Conservation (phyloP, 92 coral and sea anemone species). For the Paramuricea clavata region DNA sequence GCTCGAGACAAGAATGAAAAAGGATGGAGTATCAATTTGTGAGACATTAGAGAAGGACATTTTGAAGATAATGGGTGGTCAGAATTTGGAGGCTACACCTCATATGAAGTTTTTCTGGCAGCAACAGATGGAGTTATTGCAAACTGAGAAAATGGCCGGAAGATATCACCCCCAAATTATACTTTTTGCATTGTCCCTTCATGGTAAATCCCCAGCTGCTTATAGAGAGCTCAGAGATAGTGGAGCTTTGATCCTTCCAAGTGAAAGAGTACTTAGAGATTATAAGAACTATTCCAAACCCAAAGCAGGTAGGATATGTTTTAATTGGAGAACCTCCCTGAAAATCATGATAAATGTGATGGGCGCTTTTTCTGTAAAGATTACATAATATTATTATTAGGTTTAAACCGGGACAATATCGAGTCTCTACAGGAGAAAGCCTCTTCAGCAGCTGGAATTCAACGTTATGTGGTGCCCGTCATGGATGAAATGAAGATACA, state of each 20-base stretch:
- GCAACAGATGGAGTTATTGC: not conserved
- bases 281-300: too few species aligned
- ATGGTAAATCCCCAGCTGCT: not conserved
- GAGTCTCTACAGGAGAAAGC: not conserved
- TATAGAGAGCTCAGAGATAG: too few species aligned
- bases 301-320: too few species aligned
- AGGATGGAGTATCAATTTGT: not conserved
- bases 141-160: not conserved
- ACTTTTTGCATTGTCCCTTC: not conserved
- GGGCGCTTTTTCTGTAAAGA: too few species aligned
- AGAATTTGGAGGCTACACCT: too few species aligned
- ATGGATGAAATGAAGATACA: not conserved
- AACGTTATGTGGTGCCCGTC: not conserved
- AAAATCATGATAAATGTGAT: too few species aligned
- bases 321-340: too few species aligned
- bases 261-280: too few species aligned
- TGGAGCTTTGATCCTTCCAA: too few species aligned
- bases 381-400: too few species aligned
- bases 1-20: not conserved
- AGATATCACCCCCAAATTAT: not conserved
- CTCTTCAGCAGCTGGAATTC: not conserved
- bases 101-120: too few species aligned
- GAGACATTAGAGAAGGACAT: not conserved
- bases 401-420: not conserved
- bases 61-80: conserved; percentile 15